Conservation (phyloP, 2,797 vertebrate genomes). For the Falco columbarius region DNA sequence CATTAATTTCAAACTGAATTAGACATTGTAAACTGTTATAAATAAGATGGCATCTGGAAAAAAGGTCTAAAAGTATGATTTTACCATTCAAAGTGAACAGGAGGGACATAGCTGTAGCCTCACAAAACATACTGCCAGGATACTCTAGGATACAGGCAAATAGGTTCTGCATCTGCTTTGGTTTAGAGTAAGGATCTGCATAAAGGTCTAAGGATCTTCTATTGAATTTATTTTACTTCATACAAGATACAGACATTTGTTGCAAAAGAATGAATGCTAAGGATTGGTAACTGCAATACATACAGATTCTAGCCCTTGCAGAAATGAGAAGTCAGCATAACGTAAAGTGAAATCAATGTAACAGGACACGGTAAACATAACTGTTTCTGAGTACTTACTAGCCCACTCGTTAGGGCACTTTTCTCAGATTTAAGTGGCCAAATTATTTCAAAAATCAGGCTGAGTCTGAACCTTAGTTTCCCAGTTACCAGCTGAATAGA, state of each 20-base stretch:
- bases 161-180: background rate
- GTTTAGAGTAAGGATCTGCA: background rate
- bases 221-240: background rate
- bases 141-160: background rate
- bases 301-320: background rate
- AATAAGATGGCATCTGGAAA: background rate
- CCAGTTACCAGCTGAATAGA: background rate
- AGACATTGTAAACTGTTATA: background rate
- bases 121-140: background rate
- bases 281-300: background rate
- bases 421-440: background rate
- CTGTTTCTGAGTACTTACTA: background rate
- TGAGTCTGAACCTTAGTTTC: background rate
- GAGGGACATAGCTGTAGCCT: background rate
- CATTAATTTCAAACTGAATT: background rate
- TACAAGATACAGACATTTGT: background rate
- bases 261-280: background rate
- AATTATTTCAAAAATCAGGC: background rate
- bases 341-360: background rate
- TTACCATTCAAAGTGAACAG: background rate
- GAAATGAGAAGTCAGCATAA: background rate
- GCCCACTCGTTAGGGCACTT: background rate
- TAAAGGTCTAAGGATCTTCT: background rate
- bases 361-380: background rate
- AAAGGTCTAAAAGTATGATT: background rate